phyloP scores from a whole-genome alignment of 2,888 invertebrate species.

The Nephrotoma flavescens region DNA sequence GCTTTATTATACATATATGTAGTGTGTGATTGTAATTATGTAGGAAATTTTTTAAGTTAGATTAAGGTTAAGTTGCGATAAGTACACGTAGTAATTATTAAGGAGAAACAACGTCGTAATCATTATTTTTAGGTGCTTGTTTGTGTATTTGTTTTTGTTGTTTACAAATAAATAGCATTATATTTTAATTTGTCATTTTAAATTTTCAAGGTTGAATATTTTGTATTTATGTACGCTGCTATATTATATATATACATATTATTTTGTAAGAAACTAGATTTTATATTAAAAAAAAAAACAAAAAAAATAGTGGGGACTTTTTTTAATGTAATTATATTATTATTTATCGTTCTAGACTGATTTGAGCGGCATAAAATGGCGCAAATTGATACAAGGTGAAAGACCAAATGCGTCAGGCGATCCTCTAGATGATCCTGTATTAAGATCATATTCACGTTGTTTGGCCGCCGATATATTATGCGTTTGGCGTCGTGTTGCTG shows the following conservation, averaged over 20 bases:
- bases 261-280: neutral
- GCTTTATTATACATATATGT: neutral
- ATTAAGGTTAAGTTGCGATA: neutral
- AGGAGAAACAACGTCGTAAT: neutral
- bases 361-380: constrained; percentile 98
- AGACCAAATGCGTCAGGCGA: constrained; percentile 36
- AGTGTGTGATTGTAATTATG: neutral
- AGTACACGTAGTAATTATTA: neutral
- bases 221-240: neutral
- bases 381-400: constrained; percentile 76
- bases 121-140: neutral
- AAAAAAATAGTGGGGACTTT: neutral
- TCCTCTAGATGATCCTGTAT: constrained; percentile 78
- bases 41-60: neutral
- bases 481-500: constrained; percentile 88
- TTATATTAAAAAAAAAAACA: neutral
- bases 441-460: constrained; percentile 81
- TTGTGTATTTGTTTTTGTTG: neutral
- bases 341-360: constrained; percentile 67
- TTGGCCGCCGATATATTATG: constrained; percentile 90
- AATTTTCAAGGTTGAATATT: neutral
- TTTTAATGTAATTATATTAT: constrained; percentile 5
- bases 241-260: too few species aligned
- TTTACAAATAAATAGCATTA: neutral
- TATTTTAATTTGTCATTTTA: neutral